Percentiles rank a stretch among this genome's conserved stretches.
These are phyloP conservation scores for Hippocampus zosterae DNA, from an alignment of 2,113 vertebrate genomes.

Conservation along the genomic window DNA sequence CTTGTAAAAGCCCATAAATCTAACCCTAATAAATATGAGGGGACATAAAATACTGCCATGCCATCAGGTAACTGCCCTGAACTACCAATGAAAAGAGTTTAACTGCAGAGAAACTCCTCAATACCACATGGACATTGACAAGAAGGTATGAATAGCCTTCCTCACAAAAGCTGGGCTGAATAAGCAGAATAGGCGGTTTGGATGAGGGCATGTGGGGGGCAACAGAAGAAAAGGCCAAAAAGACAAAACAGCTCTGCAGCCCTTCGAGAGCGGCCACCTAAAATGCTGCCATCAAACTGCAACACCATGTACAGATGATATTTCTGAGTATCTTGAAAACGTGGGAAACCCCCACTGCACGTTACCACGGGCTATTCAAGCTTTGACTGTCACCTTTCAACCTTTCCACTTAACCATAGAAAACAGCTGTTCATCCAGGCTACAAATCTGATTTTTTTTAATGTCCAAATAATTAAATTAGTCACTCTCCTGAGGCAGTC, in stretches of 20 bases:
- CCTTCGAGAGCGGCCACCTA: constrained; percentile 17
- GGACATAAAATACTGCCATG: constrained; percentile 25
- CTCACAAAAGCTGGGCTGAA: constrained; percentile 60
- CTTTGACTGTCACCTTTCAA: constrained; percentile 46
- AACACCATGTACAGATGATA: constrained; percentile 6
- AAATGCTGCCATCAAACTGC: constrained; percentile 23
- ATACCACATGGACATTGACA: constrained; percentile 36
- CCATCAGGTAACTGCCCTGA: constrained; percentile 30
- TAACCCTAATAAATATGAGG: constrained; percentile 49
- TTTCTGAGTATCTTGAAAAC: neutral
- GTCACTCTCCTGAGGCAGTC: constrained; percentile 39
- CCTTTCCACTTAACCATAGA: constrained; percentile 32
- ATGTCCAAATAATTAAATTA: constrained; percentile 59
- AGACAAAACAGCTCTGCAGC: constrained; percentile 44
- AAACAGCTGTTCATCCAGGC: constrained; percentile 50
- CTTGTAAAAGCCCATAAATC: constrained; percentile 36
- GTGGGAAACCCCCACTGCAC: neutral
- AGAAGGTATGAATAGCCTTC: constrained; percentile 51
- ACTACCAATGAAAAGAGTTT: constrained; percentile 25
- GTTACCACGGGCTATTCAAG: constrained; percentile 3
- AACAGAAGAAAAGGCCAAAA: constrained; percentile 41
- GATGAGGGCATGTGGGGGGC: constrained; percentile 42
- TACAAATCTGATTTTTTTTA: constrained; percentile 50
- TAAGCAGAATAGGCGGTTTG: constrained; percentile 58
- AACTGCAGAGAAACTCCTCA: constrained; percentile 27